Conservation (phyloP, 1,140 invertebrate genomes). For the Theocolax elegans region DNA sequence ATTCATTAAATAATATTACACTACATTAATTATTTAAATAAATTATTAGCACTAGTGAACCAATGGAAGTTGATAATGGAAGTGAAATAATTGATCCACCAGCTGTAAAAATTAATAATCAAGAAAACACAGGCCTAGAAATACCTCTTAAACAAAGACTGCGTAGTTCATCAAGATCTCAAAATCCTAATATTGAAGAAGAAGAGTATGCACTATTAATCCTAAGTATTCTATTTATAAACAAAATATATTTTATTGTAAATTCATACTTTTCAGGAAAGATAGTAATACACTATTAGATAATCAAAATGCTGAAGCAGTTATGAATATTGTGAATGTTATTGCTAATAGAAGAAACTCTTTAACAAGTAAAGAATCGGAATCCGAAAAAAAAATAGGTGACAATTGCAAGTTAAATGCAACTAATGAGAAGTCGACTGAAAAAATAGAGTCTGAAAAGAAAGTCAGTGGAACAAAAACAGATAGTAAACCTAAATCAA, state of each 20-base stretch:
- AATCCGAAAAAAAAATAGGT: neutral
- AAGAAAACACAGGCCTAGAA: constrained; percentile 32
- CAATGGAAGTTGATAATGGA: constrained; percentile 10
- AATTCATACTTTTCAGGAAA: constrained; percentile 26
- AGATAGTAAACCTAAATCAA: neutral
- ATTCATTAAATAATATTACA: neutral
- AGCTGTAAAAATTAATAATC: constrained; percentile 18
- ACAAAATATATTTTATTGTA: neutral
- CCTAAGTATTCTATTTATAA: neutral
- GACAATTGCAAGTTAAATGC: neutral
- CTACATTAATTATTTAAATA: neutral
- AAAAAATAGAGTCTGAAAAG: neutral
- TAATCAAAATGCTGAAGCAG: constrained; percentile 37
- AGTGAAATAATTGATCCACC: constrained; percentile 1
- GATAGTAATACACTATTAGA: constrained; percentile 30
- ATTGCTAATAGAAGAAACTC: constrained; percentile 25
- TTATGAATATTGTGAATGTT: constrained; percentile 37
- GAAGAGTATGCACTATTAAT: constrained; percentile 42
- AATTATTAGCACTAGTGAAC: constrained; percentile 6
- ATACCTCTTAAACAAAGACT: constrained; percentile 58
- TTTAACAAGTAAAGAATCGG: neutral
- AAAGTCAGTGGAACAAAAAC: neutral
- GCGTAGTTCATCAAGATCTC: constrained; percentile 55
- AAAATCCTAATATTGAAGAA: constrained; percentile 44
- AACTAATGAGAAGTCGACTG: neutral